Base-by-base conservation (phyloP, 2,113 vertebrate species). In the Pristiophorus japonicus region DNA sequence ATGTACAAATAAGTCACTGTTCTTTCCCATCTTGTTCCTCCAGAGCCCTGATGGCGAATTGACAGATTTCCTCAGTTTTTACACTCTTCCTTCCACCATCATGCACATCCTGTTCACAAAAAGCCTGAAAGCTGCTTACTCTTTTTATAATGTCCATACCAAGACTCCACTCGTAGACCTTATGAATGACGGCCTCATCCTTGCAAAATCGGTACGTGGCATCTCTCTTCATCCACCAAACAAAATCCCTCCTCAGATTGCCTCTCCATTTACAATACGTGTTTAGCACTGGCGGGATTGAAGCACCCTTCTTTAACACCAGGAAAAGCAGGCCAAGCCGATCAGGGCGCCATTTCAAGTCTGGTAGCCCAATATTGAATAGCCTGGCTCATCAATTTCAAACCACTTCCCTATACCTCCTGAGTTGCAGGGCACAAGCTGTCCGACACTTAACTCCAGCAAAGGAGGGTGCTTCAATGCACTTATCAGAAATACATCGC, bases 141-240 rank as follows among this genome's bases (percentile, higher is more conserved):
- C 99, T 96, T 99, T 99, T 98, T 99, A 99, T 98, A 99, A 99
- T 0, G 99, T 99, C 95, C 99, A 99, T 98, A 99, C 98, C 97
- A 98, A 98, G 97, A 99, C 98, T 2, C 97, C 99, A 27, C 97
- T 99, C 96, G 97, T 99, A 4, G 99, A 99, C 97, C 98, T 99
- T 97, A 99, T 99, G 99, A 98, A 98, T 0, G 99, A 99, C 0
- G 99, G 98, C 0, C 99, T 99, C 96, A 98, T 99, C 96, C 97
- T 99, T 81, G 99, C 99, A 97, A 99, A 99, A 97, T 98, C 97
- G 98, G 99, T 99, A 96, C 0, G 95, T 87, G n/a, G 20, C 42
- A 62, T n/a, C 30, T 59, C 51, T 20, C 22, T 47, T 30, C 24
- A 2, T 7, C n/a, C 11, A 0, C 51, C 34, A 88, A 63, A 63